A percentile compares a stretch with the other conserved stretches of the same genome.
These are phyloP conservation scores for Lepidurus apus DNA, from an alignment of 1,140 invertebrate species.

Conservation along the genomic window DNA sequence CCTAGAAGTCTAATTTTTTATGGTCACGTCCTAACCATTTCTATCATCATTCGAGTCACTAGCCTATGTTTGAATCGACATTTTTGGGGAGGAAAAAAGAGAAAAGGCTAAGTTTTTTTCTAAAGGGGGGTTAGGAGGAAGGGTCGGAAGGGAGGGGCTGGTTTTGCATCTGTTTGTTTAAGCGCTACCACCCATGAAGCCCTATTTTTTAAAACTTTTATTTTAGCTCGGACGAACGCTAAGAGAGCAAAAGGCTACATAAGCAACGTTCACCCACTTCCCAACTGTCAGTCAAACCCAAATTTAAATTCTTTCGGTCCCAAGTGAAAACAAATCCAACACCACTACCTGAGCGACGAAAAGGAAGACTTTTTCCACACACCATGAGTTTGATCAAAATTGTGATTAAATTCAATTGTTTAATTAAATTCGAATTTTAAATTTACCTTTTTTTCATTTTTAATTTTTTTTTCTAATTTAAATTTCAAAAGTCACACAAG, in stretches of 20 bases:
- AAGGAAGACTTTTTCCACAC: not conserved
- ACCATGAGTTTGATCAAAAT: no score
- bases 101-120: not conserved
- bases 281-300: slow-evolving; percentile 14
- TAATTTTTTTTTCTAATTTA: no score
- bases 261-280: slow-evolving; percentile 8
- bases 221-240: not conserved
- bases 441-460: no score
- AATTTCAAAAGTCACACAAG: no score
- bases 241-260: slow-evolving; percentile 12
- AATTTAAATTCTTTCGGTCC: not conserved
- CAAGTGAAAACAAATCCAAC: not conserved
- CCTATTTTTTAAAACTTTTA: not conserved
- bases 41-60: no score
- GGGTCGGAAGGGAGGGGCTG: not conserved
- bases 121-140: not conserved
- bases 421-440: no score
- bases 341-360: not conserved
- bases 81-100: not conserved
- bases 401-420: no score
- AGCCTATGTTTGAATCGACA: no score
- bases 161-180: slow-evolving; percentile 12
- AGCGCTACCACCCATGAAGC: slow-evolving; percentile 10
- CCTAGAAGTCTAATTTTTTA: no score
- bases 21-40: no score